Evolutionary conservation across 1,140 invertebrate genomes (phyloP), one percentile per base, ranked within the genome.

Genomic region (Battus philenor): DNA sequence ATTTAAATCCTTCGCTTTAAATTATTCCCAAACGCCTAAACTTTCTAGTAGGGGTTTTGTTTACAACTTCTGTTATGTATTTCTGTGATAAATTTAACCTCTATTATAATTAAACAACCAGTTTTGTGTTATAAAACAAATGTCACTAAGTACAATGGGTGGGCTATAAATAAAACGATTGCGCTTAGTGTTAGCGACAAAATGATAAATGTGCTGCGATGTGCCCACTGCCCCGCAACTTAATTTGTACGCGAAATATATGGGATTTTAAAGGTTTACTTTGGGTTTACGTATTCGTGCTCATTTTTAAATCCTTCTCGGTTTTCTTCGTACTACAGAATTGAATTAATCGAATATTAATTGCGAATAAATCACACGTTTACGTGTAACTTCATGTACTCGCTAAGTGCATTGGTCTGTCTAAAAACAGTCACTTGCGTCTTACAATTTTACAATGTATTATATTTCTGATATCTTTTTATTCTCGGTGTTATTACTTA

Each of bases 81-180:
- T 41, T 29, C 27, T 10, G 24, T 26, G 38, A 41, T 41, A 41
- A 27, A 41, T 41, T 41, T 16, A 41, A 10, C 33, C 15, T 9
- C 13, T 7, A 13, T 13, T 29, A 24, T 41, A 41, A 41, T 41
- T 41, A 41, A 41, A 29, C 38, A 9, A 26, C n/a, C 22, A 29
- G 38, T 41, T 41, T 30, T 41, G 38, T 41, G 38, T 41, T 41
- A 41, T 41, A 41, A 41, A 41, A 41, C 38, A 41, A 41, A 41
- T 41, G 38, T 41, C 24, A 41, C 38, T 41, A 41, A 41, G 38
- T 41, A 41, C 12, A 41, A 41, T 41, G 38, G 38, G 38, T 41
- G 9, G 24, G 38, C 38, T 16, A 41, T 41, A 41, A 41, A 41
- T 41, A 41, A 29, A 41, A 41, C 38, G 38, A 41, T 41, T 41